Evolutionary conservation across 1,140 invertebrate species (phyloP).

Genomic region (Parasteatoda tepidariorum): DNA sequence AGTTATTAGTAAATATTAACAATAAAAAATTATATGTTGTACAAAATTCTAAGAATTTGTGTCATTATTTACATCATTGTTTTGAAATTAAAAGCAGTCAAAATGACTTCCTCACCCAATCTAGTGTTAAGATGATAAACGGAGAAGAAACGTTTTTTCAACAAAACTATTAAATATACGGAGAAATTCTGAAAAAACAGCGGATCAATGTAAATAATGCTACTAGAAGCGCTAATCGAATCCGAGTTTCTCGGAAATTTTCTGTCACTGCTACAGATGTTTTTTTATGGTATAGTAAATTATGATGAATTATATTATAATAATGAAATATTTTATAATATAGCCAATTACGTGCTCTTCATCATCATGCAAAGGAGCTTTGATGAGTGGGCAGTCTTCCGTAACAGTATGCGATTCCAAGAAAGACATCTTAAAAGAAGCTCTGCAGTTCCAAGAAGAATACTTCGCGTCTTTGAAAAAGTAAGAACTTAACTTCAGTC

Average conservation of each 20-base stretch:
- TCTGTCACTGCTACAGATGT: background rate
- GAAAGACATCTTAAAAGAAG: conserved; percentile 9
- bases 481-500: background rate
- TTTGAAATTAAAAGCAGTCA: no score
- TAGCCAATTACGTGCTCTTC: conserved; percentile 20
- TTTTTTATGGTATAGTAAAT: background rate
- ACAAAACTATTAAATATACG: background rate
- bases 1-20: no score
- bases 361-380: conserved; percentile 8
- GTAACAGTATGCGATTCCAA: background rate
- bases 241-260: background rate
- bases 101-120: no score
- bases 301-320: background rate
- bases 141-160: background rate
- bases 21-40: no score
- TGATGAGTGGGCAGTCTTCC: conserved; percentile 26
- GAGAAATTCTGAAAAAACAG: background rate
- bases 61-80: no score
- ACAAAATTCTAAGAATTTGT: no score
- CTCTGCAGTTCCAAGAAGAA: conserved; percentile 12
- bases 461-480: conserved; percentile 4
- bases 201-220: no score
- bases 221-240: no score
- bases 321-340: background rate
- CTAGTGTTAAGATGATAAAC: no score